phyloP scores from a whole-genome alignment of 2,113 vertebrate genomes.

The Rhizomys pruinosus region DNA sequence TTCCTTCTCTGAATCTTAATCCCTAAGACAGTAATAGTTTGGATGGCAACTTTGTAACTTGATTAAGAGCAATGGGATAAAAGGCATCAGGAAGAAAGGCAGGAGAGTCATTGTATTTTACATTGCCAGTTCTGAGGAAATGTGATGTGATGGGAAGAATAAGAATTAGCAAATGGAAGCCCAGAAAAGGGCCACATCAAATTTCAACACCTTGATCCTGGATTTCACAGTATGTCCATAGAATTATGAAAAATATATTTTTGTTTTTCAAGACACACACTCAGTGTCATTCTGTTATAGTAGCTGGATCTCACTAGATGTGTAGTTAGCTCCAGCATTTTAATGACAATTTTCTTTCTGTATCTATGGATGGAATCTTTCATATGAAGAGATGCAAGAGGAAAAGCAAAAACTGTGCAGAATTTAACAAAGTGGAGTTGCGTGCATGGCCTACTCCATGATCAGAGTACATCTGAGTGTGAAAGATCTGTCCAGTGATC shows the following conservation, averaged over 20 bases:
- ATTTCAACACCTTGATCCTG: background rate
- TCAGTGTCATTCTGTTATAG: no score
- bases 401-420: background rate
- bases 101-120: no score
- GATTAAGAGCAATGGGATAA: background rate
- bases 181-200: no score
- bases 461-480: no score
- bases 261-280: background rate
- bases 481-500: background rate
- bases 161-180: background rate
- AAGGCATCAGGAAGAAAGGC: background rate
- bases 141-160: background rate
- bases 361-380: background rate
- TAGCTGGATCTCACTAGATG: background rate
- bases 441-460: no score
- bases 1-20: background rate
- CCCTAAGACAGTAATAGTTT: accelerated
- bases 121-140: background rate
- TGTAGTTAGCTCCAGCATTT: background rate
- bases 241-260: background rate
- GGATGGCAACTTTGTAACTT: background rate
- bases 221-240: no score
- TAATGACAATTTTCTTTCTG: background rate
- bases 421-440: background rate
- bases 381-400: background rate